Conservation (phyloP, 2,113 vertebrate species). For the Oryzias curvinotus region DNA sequence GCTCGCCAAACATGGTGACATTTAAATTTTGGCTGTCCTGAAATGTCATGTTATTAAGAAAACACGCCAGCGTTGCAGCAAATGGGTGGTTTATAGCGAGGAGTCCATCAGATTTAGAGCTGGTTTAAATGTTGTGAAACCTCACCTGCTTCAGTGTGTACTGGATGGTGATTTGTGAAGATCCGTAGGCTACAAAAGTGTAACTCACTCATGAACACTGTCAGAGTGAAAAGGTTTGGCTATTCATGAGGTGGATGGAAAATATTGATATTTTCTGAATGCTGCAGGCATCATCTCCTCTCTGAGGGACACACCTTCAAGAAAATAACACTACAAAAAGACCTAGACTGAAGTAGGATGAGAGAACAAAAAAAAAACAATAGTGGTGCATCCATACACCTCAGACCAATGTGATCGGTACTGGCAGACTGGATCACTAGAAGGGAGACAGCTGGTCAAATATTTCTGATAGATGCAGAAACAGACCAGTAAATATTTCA, state of each 20-base stretch:
- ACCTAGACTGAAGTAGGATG: neutral
- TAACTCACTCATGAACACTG: slow-evolving; percentile 19
- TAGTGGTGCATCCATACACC: slow-evolving; percentile 3
- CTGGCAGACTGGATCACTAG: slow-evolving; percentile 5
- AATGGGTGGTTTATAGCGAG: slow-evolving; percentile 3
- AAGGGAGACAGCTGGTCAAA: slow-evolving; percentile 9
- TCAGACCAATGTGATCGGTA: neutral
- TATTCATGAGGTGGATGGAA: slow-evolving; percentile 52
- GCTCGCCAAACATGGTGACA: slow-evolving; percentile 32
- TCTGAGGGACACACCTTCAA: slow-evolving; percentile 3
- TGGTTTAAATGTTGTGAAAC: slow-evolving; percentile 22
- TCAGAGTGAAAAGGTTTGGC: slow-evolving; percentile 26
- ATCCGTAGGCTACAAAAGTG: slow-evolving; percentile 7
- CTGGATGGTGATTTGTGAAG: neutral
- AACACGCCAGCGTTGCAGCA: slow-evolving; percentile 14
- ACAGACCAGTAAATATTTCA: neutral
- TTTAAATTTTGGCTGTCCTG: slow-evolving; percentile 48
- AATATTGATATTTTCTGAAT: slow-evolving; percentile 40
- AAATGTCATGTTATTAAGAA: slow-evolving; percentile 53
- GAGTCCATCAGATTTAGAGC: slow-evolving; percentile 18
- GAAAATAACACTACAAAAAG: neutral
- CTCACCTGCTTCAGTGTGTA: slow-evolving; percentile 8
- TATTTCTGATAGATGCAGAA: neutral
- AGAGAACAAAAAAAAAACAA: neutral
- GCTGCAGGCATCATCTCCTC: slow-evolving; percentile 30